Conservation (phyloP, 2,113 vertebrate species). For the Scopus umbretta region DNA sequence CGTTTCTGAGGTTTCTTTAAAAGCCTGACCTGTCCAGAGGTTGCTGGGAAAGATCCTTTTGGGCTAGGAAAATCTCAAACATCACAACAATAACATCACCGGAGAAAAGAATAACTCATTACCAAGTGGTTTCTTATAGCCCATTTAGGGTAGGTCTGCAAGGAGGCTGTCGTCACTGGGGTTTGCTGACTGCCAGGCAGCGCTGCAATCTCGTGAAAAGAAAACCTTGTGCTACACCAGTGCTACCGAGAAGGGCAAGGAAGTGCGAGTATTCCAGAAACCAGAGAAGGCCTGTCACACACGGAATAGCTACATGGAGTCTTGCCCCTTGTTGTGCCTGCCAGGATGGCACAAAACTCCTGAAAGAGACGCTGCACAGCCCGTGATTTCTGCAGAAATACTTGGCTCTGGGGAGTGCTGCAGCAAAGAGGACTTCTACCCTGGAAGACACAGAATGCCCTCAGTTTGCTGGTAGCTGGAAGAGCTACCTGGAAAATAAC, state of each 20-base stretch:
- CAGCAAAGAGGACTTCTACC: not conserved
- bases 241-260: not conserved
- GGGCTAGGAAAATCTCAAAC: not conserved
- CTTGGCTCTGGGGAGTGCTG: not conserved
- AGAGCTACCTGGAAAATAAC: not conserved
- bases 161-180: not conserved
- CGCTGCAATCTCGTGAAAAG: not conserved
- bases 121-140: not conserved
- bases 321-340: not conserved
- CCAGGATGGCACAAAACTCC: not conserved
- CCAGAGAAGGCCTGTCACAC: not conserved
- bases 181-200: not conserved
- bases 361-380: not conserved
- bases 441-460: accelerated
- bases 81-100: not conserved
- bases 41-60: not conserved
- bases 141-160: not conserved
- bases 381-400: not conserved
- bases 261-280: not conserved
- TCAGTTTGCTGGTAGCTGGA: not conserved
- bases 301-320: not conserved
- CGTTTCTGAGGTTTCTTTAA: not conserved
- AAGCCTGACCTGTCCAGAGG: not conserved
- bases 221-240: not conserved
- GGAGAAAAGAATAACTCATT: not conserved